Evolutionary conservation across 1,140 invertebrate genomes (phyloP).

Genomic region (Sarcophaga peregrina): DNA sequence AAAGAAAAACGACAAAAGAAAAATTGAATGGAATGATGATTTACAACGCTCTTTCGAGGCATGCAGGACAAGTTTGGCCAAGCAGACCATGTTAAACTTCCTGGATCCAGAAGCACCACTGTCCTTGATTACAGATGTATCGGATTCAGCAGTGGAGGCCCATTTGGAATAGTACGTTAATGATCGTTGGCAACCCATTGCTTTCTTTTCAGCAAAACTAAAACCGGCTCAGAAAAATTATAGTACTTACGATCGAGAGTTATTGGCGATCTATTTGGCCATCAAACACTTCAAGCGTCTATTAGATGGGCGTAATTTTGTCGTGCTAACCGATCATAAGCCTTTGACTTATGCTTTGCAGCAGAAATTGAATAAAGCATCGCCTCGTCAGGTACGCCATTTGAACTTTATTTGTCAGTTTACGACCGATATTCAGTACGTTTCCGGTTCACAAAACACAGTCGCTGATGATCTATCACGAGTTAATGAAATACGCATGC

Average conservation of each 20-base stretch:
- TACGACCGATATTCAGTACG: constrained; percentile 1
- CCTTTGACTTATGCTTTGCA: constrained; percentile 35
- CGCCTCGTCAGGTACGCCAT: constrained; percentile 26
- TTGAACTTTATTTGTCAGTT: constrained; percentile 20
- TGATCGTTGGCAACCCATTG: constrained; percentile 57
- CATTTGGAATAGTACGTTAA: constrained; percentile 58
- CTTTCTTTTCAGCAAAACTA: constrained; percentile 59
- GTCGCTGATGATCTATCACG: constrained; percentile 2
- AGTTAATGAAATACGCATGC: not conserved
- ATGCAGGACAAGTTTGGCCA: not conserved
- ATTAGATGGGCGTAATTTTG: constrained; percentile 10
- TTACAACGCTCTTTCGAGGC: not conserved
- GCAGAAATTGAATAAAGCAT: constrained; percentile 34
- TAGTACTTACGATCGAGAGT: constrained; percentile 33
- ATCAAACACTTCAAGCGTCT: constrained; percentile 18
- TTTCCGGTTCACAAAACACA: constrained; percentile 19
- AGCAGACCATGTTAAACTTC: not conserved
- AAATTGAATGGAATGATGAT: constrained; percentile 9
- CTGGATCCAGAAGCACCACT: not conserved
- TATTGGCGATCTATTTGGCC: not conserved
- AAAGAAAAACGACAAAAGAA: not conserved
- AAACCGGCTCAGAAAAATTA: constrained; percentile 16
- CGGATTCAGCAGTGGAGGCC: constrained; percentile 58
- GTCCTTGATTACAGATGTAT: constrained; percentile 46
- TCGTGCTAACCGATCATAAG: constrained; percentile 10